Conservation (phyloP, 2,888 invertebrate species). For the Selenia dentaria region DNA sequence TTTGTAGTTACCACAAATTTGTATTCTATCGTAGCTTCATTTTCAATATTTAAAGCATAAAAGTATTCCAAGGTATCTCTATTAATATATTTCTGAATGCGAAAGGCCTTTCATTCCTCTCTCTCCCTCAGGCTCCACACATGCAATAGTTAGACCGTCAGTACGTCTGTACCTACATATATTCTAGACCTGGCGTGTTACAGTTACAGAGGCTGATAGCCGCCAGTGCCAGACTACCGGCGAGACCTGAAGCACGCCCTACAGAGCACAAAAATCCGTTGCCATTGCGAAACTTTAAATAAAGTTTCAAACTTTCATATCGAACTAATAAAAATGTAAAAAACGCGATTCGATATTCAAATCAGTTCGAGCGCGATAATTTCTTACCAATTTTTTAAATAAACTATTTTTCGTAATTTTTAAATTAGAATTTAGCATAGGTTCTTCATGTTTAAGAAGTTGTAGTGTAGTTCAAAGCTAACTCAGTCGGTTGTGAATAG, state of each 20-base stretch:
- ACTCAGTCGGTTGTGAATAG: conserved; percentile 60
- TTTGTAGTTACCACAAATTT: no score
- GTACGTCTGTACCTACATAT: conserved; percentile 39
- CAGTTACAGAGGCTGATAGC: conserved; percentile 43
- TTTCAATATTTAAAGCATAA: no score
- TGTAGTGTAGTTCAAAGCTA: conserved; percentile 43
- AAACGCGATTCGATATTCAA: conserved; percentile 18
- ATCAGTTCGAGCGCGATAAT: conserved; percentile 5
- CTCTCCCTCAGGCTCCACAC: conserved; percentile 3
- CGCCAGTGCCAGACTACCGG: conserved; percentile 60
- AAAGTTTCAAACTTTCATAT: conserved; percentile 21
- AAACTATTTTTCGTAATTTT: conserved; percentile 7
- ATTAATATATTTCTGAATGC: not conserved
- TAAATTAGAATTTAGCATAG: conserved; percentile 1
- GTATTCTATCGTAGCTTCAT: no score
- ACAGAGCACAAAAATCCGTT: conserved; percentile 14
- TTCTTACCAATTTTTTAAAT: conserved; percentile 11
- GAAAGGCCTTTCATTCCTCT: conserved; percentile 3
- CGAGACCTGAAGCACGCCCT: conserved; percentile 62
- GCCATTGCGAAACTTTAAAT: conserved; percentile 28
- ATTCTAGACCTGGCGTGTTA: conserved; percentile 73
- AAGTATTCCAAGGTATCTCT: no score
- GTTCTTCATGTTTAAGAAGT: conserved; percentile 35
- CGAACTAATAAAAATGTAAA: conserved; percentile 3
- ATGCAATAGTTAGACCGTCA: conserved; percentile 32